A percentile compares a stretch with the other conserved stretches of the same genome.
Evolutionary conservation across 2,888 invertebrate species (phyloP).

Genomic region (Anorthoa munda): DNA sequence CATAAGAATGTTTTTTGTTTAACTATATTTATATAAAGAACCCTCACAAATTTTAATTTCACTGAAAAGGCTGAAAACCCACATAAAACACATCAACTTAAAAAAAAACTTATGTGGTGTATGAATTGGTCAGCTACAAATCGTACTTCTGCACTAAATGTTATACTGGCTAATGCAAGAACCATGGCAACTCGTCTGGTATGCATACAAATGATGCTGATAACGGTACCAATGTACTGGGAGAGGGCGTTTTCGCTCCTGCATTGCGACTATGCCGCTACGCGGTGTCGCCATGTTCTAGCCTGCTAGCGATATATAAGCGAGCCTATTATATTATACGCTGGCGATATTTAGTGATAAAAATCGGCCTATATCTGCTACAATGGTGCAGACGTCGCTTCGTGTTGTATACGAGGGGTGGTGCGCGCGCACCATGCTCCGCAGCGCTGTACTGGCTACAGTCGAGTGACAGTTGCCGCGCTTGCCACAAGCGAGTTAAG

Average conservation of each 20-base stretch:
- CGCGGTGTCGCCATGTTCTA: not conserved
- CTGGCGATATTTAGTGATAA: slow-evolving; percentile 75
- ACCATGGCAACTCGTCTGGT: not conserved
- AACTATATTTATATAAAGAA: not conserved
- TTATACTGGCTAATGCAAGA: not conserved
- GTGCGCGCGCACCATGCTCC: slow-evolving; percentile 78
- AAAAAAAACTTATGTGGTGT: not conserved
- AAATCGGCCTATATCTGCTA: slow-evolving; percentile 79
- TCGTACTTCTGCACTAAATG: not conserved
- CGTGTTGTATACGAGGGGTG: slow-evolving; percentile 55
- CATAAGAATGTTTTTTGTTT: not conserved
- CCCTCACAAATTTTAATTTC: not conserved
- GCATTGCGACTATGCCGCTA: slow-evolving; percentile 24
- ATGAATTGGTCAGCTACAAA: not conserved
- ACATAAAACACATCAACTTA: not conserved
- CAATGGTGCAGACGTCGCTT: slow-evolving; percentile 76
- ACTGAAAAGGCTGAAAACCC: not conserved
- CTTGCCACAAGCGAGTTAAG: slow-evolving; percentile 55
- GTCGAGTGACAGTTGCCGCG: slow-evolving; percentile 64
- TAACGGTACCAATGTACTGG: not conserved
- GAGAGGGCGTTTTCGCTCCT: slow-evolving; percentile 1
- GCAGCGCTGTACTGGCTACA: slow-evolving; percentile 61
- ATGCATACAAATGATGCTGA: slow-evolving; percentile 23
- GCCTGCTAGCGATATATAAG: slow-evolving; percentile 34
- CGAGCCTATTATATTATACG: slow-evolving; percentile 72